These are phyloP conservation scores for Candoia aspera DNA, from an alignment of 2,113 vertebrate species.

Conservation along the genomic window DNA sequence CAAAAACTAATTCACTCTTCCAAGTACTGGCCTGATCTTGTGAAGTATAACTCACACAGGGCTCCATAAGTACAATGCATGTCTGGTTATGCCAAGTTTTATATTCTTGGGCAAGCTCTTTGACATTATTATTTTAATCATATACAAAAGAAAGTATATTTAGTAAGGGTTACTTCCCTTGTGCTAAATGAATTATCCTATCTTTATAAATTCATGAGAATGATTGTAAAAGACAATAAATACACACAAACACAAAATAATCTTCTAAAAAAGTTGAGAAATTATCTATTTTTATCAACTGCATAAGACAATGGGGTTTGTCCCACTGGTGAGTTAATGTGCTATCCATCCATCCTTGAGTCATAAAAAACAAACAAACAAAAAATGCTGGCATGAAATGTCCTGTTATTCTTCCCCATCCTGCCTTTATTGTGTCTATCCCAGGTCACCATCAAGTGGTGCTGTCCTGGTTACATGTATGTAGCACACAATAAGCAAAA, in stretches of 20 bases:
- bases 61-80: slow-evolving; percentile 24
- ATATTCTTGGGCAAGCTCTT: background rate
- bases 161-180: slow-evolving; percentile 12
- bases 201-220: slow-evolving; percentile 49
- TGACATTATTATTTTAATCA: slow-evolving; percentile 55
- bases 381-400: background rate
- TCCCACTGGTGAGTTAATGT: background rate
- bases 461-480: background rate
- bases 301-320: background rate
- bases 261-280: slow-evolving; percentile 28
- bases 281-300: slow-evolving; percentile 40
- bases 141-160: slow-evolving; percentile 26
- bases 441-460: background rate
- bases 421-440: background rate
- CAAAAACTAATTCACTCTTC: slow-evolving; percentile 72
- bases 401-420: background rate
- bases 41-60: slow-evolving; percentile 61
- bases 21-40: slow-evolving; percentile 56
- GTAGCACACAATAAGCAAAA: background rate
- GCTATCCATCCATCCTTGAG: background rate
- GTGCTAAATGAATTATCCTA: slow-evolving; percentile 37
- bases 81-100: slow-evolving; percentile 28
- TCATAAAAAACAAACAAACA: too few species aligned
- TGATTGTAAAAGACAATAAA: slow-evolving; percentile 30
- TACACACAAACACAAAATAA: background rate